A percentile compares a stretch with the other conserved stretches of the same genome.
Evolutionary conservation across 1,140 invertebrate species (phyloP).

Genomic region (Micrasema minimum): DNA sequence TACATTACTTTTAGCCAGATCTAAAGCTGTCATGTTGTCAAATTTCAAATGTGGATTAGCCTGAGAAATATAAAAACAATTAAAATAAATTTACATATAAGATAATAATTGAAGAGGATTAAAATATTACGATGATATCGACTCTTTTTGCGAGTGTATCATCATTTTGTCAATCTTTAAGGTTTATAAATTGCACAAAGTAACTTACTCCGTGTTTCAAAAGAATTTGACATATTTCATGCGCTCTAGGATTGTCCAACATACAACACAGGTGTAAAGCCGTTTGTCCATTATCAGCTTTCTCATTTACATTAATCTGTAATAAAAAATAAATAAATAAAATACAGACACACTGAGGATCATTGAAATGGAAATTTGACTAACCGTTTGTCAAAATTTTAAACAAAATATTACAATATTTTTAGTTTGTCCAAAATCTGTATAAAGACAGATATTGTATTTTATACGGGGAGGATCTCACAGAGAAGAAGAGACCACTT

Average conservation of each 20-base stretch:
- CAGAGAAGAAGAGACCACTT: no score
- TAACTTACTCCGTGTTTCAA: constrained; percentile 23
- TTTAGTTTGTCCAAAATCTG: no score
- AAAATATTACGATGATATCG: background rate
- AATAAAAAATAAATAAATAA: no score
- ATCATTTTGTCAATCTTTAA: no score
- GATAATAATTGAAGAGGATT: background rate
- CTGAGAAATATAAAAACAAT: constrained; percentile 18
- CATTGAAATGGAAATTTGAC: no score
- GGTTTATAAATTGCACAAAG: no score
- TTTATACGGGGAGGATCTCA: no score
- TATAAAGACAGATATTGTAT: no score
- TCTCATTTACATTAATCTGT: constrained; percentile 25
- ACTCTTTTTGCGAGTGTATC: background rate
- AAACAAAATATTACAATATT: no score
- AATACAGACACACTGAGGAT: no score
- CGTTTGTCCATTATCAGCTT: constrained; percentile 6
- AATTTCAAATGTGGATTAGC: constrained; percentile 22
- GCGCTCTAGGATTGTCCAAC: background rate
- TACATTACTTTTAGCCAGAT: constrained; percentile 31
- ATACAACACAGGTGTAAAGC: constrained; percentile 17
- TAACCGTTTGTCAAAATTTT: no score
- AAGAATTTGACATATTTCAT: constrained; percentile 17
- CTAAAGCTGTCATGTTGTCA: constrained; percentile 8
- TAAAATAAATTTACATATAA: background rate